phyloP scores from a whole-genome alignment of 2,797 vertebrate species.

The Cossypha caffra region DNA sequence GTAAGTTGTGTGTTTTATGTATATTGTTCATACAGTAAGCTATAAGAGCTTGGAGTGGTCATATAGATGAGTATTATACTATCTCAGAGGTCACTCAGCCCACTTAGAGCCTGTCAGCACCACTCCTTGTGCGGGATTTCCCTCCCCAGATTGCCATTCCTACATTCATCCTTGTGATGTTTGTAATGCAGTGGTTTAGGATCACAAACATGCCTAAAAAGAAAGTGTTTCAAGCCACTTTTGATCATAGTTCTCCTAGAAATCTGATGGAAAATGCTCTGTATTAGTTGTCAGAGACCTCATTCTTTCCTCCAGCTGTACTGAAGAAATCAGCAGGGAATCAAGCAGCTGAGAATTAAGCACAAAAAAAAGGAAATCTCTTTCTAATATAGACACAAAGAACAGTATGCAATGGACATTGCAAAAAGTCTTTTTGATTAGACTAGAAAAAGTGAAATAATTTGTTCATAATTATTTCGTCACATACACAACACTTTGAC shows the following conservation, averaged over 20 bases:
- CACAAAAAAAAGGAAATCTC: not conserved
- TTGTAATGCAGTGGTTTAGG: not conserved
- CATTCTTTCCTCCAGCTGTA: not conserved
- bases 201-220: not conserved
- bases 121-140: not conserved
- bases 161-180: not conserved
- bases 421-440: not conserved
- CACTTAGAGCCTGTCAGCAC: not conserved
- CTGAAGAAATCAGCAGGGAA: not conserved
- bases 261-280: not conserved
- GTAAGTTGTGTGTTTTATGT: constrained; percentile 7
- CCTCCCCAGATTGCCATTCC: not conserved
- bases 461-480: not conserved
- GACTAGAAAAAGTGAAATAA: not conserved
- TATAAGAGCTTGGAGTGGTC: not conserved
- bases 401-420: not conserved
- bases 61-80: not conserved
- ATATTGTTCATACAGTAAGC: not conserved
- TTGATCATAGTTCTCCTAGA: not conserved
- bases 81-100: not conserved
- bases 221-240: not conserved
- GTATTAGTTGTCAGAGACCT: not conserved
- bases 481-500: not conserved
- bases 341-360: not conserved
- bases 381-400: not conserved